These are phyloP conservation scores for Dinocampus coccinellae DNA, from an alignment of 2,888 invertebrate genomes.

Conservation along the genomic window DNA sequence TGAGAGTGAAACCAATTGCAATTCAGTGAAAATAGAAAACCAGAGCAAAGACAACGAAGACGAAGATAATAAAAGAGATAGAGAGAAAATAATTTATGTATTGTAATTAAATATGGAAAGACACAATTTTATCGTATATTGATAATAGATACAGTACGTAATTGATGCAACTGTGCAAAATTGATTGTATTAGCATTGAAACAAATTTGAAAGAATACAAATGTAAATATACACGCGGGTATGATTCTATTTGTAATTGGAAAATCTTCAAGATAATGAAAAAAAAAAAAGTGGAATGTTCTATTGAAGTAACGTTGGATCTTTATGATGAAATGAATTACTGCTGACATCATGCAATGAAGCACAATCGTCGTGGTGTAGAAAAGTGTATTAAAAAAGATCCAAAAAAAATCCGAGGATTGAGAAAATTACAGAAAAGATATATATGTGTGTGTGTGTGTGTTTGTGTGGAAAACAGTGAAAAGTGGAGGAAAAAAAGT, in stretches of 20 bases:
- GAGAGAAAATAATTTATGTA: constrained; percentile 4
- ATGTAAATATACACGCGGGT: constrained; percentile 44
- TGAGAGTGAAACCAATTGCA: constrained; percentile 36
- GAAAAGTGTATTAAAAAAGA: background rate
- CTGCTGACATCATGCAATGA: constrained; percentile 15
- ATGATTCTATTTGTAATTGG: constrained; percentile 54
- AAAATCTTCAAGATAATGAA: constrained; percentile 47
- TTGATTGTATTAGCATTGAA: constrained; percentile 51
- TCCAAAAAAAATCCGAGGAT: background rate
- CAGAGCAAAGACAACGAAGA: no score
- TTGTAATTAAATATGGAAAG: background rate
- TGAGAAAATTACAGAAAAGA: background rate
- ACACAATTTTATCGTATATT: background rate
- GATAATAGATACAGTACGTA: background rate
- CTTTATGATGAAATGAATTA: constrained; percentile 27
- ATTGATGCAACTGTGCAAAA: background rate
- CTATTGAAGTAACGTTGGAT: background rate
- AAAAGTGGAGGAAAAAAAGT: background rate
- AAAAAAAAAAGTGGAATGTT: background rate
- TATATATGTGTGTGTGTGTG: no score
- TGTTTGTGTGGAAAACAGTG: background rate
- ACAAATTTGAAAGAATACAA: constrained; percentile 50
- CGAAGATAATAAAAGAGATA: background rate
- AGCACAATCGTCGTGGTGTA: background rate
- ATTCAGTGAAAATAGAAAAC: constrained; percentile 17